Base-by-base conservation (phyloP, 2,797 vertebrate genomes). In the Anguilla obscura region DNA sequence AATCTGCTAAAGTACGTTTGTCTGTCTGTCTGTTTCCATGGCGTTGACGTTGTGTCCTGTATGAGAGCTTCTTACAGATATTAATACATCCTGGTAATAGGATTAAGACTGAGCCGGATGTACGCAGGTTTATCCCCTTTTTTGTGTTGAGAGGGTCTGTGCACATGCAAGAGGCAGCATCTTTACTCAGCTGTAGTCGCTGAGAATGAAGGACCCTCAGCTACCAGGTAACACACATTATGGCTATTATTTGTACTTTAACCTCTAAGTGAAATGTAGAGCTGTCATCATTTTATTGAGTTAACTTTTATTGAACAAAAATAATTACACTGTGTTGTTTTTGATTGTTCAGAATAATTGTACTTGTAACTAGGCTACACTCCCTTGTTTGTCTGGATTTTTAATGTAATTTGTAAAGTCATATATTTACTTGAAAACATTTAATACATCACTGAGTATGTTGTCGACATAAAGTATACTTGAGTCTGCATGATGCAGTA, bases 141-240 rank as follows among this genome's bases (percentile, higher is more conserved):
- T 45, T 10, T n/a, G 45, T n/a, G 79, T 8, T 82, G 88, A 84
- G 87, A 82, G 87, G 89, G 48, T 84, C 86, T 87, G 9, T 84
- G 83, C 90, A 92, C 89, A 89, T 90, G 88, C 88, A 86, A 89
- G 89, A 88, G 89, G 86, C 85, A 90, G 88, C 90, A 90, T 91
- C 74, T 93, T 90, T 89, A 86, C 90, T 91, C 74, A 84, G 85
- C 86, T 88, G 7, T 86, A 86, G 63, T 85, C 87, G 92, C 88
- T 80, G 89, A 91, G 86, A 90, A 96, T 96, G 95, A 96, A 95
- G 91, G 95, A 96, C 60, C 94, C 92, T 0, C 94, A 94, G 71
- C 80, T 94, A 63, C 84, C 93, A 95, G 95, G 96, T 96, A 93
- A 93, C 76, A 36, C 45, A 85, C 24, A 60, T 87, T 52, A 33